Conservation (phyloP, 2,888 invertebrate genomes). For the Polydrusus cervinus region DNA sequence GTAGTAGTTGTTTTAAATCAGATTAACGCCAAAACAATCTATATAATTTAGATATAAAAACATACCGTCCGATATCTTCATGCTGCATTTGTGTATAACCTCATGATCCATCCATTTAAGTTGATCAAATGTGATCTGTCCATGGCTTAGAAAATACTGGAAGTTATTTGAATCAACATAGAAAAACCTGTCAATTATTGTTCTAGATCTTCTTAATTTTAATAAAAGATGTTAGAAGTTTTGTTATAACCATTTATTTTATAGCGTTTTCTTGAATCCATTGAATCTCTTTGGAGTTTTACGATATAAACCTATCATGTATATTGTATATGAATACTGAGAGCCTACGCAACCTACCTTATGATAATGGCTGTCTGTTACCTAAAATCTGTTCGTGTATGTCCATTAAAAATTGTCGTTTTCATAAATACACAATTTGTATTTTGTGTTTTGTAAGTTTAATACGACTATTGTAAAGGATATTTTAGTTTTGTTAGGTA, state of each 20-base stretch:
- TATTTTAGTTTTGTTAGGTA: neutral
- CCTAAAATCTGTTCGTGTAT: conserved; percentile 7
- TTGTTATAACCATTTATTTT: too few species aligned
- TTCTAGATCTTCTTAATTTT: too few species aligned
- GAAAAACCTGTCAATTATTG: too few species aligned
- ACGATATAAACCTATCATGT: too few species aligned
- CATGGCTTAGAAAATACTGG: too few species aligned
- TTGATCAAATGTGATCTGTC: too few species aligned
- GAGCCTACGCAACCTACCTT: conserved; percentile 7
- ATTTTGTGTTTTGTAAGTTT: neutral
- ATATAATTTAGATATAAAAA: conserved; percentile 20
- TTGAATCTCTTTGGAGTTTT: too few species aligned
- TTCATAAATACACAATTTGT: conserved; percentile 13
- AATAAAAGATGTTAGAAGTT: too few species aligned
- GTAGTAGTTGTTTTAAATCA: conserved; percentile 21
- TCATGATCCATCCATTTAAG: too few species aligned
- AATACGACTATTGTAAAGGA: neutral
- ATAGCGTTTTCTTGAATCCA: too few species aligned
- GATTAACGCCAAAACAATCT: conserved; percentile 9
- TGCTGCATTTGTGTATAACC: too few species aligned
- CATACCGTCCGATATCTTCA: neutral
- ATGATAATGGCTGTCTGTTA: conserved; percentile 15
- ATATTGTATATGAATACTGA: neutral
- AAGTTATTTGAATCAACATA: too few species aligned
- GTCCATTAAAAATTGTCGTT: conserved; percentile 20